A percentile compares a stretch with the other conserved stretches of the same genome.
Evolutionary conservation across 2,797 vertebrate species (phyloP).

Genomic region (Phalanger gymnotis): DNA sequence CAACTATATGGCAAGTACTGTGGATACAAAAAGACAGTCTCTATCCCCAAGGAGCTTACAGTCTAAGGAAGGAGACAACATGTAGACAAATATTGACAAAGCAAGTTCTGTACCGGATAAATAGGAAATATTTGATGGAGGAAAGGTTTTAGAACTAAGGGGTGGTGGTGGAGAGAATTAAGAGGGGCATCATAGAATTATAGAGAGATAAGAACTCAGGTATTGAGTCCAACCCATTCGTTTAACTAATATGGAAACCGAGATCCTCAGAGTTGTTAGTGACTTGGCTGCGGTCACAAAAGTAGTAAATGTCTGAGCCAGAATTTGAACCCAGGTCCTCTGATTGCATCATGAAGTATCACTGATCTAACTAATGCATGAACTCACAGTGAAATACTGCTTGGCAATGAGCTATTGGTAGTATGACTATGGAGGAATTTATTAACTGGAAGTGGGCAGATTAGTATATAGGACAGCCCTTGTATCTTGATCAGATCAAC

Average conservation of each 20-base stretch:
- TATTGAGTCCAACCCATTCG: not conserved
- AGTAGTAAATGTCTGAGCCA: not conserved
- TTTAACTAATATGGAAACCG: not conserved
- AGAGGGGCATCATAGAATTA: not conserved
- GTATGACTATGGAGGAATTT: conserved; percentile 10
- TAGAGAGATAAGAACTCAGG: not conserved
- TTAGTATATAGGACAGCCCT: not conserved
- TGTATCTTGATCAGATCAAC: conserved; percentile 38
- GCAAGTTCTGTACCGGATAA: not conserved
- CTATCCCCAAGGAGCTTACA: not conserved
- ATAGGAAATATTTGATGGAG: not conserved
- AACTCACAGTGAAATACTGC: conserved; percentile 27
- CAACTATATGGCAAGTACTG: not conserved
- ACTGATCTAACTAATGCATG: not conserved
- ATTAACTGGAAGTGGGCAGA: not conserved
- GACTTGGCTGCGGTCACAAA: not conserved
- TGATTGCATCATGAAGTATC: not conserved
- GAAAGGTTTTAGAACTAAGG: not conserved
- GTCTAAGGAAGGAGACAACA: not conserved
- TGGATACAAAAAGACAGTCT: not conserved
- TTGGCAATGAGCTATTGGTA: not conserved
- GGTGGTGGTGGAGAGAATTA: not conserved
- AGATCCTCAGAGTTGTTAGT: not conserved
- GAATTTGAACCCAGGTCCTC: not conserved
- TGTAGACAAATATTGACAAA: not conserved